Conservation (phyloP, 2,797 vertebrate genomes). For the Tadarida brasiliensis region DNA sequence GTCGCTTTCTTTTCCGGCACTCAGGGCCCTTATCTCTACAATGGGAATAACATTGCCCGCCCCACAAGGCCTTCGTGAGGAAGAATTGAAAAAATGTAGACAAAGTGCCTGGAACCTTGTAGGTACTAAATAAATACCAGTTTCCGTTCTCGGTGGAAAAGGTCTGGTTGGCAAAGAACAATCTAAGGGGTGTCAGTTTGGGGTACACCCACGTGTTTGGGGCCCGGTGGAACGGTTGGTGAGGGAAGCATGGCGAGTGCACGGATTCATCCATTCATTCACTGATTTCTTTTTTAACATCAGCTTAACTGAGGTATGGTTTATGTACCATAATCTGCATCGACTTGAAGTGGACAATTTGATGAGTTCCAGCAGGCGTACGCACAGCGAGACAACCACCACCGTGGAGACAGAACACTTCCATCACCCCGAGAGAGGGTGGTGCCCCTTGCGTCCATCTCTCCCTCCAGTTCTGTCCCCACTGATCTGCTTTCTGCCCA, state of each 20-base stretch:
- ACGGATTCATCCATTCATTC: background rate
- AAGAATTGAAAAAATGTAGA: background rate
- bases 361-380: background rate
- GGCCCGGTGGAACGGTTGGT: background rate
- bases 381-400: background rate
- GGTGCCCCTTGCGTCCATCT: background rate
- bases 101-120: background rate
- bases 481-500: background rate
- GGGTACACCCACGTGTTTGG: background rate
- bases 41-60: background rate
- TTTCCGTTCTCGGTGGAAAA: background rate
- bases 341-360: background rate
- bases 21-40: slow-evolving; percentile 30
- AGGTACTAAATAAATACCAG: background rate
- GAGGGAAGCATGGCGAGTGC: background rate
- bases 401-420: too few species aligned
- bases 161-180: background rate
- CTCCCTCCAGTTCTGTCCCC: background rate
- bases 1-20: slow-evolving; percentile 82
- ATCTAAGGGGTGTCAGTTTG: background rate
- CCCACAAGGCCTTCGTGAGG: background rate
- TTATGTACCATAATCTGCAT: background rate
- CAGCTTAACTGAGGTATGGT: background rate
- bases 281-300: background rate
- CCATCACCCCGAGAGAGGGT: background rate